Conservation (phyloP, 2,797 vertebrate genomes). For the Myotis daubentonii region DNA sequence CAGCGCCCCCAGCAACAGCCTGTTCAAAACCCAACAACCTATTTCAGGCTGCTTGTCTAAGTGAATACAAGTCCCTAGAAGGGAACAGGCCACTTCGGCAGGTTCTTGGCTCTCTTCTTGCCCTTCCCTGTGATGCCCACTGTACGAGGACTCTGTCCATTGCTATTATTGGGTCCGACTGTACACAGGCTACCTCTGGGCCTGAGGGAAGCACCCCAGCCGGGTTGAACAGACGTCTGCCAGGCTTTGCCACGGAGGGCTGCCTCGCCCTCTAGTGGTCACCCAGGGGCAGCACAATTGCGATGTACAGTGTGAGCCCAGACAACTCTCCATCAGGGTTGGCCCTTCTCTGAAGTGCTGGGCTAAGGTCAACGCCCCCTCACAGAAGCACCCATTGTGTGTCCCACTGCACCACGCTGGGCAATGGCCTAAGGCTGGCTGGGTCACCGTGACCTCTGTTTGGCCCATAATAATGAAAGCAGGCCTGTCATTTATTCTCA, state of each 20-base stretch:
- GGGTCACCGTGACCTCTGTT: neutral
- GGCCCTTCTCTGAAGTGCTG: neutral
- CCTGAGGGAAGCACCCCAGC: neutral
- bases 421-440: neutral
- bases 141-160: neutral
- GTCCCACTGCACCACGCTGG: neutral
- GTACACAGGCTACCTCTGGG: neutral
- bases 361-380: neutral
- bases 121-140: neutral
- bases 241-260: neutral
- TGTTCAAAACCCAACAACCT: neutral
- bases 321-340: neutral
- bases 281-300: neutral
- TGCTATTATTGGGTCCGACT: neutral
- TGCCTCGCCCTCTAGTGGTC: slow-evolving; percentile 37
- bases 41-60: neutral
- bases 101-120: neutral
- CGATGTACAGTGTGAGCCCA: neutral
- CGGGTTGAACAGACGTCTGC: neutral
- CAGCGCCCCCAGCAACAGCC: neutral
- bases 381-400: neutral
- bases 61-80: neutral
- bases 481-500: neutral
- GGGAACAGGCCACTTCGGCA: neutral
- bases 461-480: neutral